These are phyloP conservation scores for Geotrupes spiniger DNA, from an alignment of 2,888 invertebrate species.

Conservation along the genomic window DNA sequence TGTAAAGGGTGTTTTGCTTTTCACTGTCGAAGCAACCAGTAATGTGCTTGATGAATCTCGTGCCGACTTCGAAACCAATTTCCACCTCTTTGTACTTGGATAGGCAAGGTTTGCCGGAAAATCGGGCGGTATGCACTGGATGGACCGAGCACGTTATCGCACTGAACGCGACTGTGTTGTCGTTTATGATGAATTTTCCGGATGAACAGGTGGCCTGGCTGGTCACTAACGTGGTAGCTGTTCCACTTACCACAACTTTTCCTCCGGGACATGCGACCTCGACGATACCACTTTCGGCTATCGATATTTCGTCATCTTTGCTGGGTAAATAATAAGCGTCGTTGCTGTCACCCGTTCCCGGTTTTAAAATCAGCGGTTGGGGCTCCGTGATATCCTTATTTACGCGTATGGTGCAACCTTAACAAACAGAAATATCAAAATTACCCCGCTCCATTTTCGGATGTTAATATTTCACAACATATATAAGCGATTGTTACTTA, in stretches of 20 bases:
- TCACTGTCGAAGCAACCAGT: slow-evolving; percentile 57
- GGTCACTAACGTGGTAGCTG: slow-evolving; percentile 10
- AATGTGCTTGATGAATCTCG: slow-evolving; percentile 52
- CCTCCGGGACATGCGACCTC: slow-evolving; percentile 32
- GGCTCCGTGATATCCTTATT: slow-evolving; percentile 56
- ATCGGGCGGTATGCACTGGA: slow-evolving; percentile 47
- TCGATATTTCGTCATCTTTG: slow-evolving; percentile 21
- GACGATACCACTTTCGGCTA: slow-evolving; percentile 25
- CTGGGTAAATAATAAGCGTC: slow-evolving; percentile 30
- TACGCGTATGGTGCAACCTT: slow-evolving; percentile 50
- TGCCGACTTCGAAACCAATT: slow-evolving; percentile 54
- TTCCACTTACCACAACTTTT: slow-evolving; percentile 20
- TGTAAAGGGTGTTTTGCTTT: slow-evolving; percentile 54
- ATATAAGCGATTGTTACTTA: too few species aligned
- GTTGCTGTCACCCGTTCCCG: slow-evolving; percentile 31
- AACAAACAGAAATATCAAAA: too few species aligned
- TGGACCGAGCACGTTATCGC: slow-evolving; percentile 49
- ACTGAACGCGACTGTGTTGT: slow-evolving; percentile 41
- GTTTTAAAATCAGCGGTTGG: slow-evolving; percentile 59
- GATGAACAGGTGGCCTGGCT: slow-evolving; percentile 26
- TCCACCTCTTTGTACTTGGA: slow-evolving; percentile 42
- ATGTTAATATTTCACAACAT: too few species aligned
- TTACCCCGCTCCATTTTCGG: too few species aligned
- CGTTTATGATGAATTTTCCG: slow-evolving; percentile 29
- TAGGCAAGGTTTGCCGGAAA: slow-evolving; percentile 50